Base-by-base conservation (phyloP, 2,797 vertebrate genomes). In the Macroramphosus scolopax region DNA sequence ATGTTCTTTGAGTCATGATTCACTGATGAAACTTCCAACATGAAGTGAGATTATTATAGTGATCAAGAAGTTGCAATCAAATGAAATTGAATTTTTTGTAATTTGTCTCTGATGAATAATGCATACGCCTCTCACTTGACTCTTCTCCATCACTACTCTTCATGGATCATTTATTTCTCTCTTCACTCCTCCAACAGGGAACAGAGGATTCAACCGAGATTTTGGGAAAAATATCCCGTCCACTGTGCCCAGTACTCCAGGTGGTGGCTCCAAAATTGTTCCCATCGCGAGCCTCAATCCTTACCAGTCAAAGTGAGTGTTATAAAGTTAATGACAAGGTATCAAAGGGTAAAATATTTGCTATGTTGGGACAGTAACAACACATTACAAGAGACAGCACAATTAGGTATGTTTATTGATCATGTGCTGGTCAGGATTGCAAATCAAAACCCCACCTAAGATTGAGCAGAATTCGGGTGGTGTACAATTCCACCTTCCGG, bases 281-380 rank as follows among this genome's bases (percentile, higher is more conserved):
- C 96, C 97, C 0, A 98, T 99, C 10, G 90, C 93, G 74, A 94
- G 96, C 86, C 89, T 99, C 71, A 98, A 97, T 72, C 97, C 97
- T 0, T 99, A 99, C 81, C 95, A 98, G 44, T 94, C 95, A 29
- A 99, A 94, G 97, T 99, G 75, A 93, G 95, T 52, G 1, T 16
- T 36, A 13, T 12, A 22, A 22, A 22, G 20, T 22, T n/a, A n/a
- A n/a, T n/a, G n/a, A n/a, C n/a, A n/a, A n/a, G n/a, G n/a, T n/a
- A n/a, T n/a, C n/a, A n/a, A n/a, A n/a, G n/a, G n/a, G n/a, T n/a
- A n/a, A n/a, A n/a, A n/a, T n/a, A n/a, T n/a, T n/a, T n/a, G n/a
- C n/a, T n/a, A n/a, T n/a, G n/a, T n/a, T n/a, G n/a, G n/a, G n/a
- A n/a, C n/a, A n/a, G n/a, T n/a, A n/a, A n/a, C n/a, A n/a, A n/a